A percentile compares a stretch with the other conserved stretches of the same genome.
phyloP scores from a whole-genome alignment of 2,797 vertebrate genomes.

The Urophycis tenuis region DNA sequence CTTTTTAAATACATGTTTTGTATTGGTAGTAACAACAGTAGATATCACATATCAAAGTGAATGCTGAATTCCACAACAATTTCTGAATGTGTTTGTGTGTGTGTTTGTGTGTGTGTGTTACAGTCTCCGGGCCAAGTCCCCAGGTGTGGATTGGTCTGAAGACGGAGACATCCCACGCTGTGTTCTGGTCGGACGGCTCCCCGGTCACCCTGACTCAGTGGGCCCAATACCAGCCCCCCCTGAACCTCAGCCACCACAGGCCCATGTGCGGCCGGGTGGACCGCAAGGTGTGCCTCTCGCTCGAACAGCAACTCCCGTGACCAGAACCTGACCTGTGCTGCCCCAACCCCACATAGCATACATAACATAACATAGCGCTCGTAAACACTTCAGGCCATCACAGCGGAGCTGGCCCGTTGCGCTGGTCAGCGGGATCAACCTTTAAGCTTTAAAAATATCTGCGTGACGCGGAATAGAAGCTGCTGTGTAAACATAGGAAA shows the following conservation, averaged over 20 bases:
- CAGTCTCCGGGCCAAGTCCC: slow-evolving; percentile 66
- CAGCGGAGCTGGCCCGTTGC: no score
- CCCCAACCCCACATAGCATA: no score
- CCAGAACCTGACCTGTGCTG: neutral
- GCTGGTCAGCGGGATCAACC: no score
- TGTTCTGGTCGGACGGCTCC: slow-evolving; percentile 82
- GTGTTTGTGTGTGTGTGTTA: neutral
- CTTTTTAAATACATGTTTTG: neutral
- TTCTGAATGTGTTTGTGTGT: neutral
- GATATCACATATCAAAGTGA: neutral
- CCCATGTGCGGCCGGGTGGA: slow-evolving; percentile 76
- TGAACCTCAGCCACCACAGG: slow-evolving; percentile 57
- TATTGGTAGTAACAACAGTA: neutral
- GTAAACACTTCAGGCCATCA: no score
- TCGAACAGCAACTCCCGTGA: no score
- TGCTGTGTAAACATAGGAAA: no score
- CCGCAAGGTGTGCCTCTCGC: slow-evolving; percentile 57
- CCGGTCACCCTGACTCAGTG: slow-evolving; percentile 79
- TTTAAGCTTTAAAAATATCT: no score
- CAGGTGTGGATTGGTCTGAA: slow-evolving; percentile 88
- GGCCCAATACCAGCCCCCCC: slow-evolving; percentile 77
- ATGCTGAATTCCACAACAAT: neutral
- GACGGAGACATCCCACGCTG: slow-evolving; percentile 56
- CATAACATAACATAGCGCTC: no score
- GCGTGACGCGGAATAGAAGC: no score